Evolutionary conservation across 1,140 invertebrate species (phyloP).

Genomic region (Saccostrea echinata): DNA sequence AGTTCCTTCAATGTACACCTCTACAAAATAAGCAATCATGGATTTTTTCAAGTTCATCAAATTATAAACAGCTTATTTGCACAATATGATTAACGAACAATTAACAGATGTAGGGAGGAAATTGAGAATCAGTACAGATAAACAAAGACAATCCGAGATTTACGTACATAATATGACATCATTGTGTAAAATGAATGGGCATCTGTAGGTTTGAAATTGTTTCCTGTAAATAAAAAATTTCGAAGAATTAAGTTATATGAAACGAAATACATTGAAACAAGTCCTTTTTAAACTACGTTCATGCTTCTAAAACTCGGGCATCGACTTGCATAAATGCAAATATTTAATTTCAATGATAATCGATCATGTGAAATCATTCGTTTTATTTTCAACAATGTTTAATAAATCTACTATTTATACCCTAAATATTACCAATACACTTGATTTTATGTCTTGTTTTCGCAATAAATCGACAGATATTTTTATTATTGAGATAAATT

Average conservation of each 20-base stretch:
- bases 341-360: not conserved
- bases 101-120: not conserved
- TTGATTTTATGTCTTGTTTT: not conserved
- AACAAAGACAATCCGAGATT: not conserved
- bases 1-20: slow-evolving; percentile 44
- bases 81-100: no score
- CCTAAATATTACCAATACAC: not conserved
- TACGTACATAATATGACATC: slow-evolving; percentile 43
- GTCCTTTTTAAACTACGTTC: not conserved
- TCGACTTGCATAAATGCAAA: not conserved
- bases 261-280: not conserved
- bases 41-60: not conserved
- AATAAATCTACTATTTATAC: not conserved
- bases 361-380: not conserved
- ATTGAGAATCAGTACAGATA: not conserved
- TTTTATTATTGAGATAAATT: not conserved
- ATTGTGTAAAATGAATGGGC: slow-evolving; percentile 34
- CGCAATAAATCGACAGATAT: not conserved
- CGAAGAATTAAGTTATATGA: not conserved
- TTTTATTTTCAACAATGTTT: not conserved
- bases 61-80: not conserved
- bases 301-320: no score
- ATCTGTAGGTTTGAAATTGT: slow-evolving; percentile 38
- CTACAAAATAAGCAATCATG: slow-evolving; percentile 19
- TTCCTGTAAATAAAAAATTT: slow-evolving; percentile 7